Conservation (phyloP, 2,888 invertebrate species). For the Mactromeris polynyma region DNA sequence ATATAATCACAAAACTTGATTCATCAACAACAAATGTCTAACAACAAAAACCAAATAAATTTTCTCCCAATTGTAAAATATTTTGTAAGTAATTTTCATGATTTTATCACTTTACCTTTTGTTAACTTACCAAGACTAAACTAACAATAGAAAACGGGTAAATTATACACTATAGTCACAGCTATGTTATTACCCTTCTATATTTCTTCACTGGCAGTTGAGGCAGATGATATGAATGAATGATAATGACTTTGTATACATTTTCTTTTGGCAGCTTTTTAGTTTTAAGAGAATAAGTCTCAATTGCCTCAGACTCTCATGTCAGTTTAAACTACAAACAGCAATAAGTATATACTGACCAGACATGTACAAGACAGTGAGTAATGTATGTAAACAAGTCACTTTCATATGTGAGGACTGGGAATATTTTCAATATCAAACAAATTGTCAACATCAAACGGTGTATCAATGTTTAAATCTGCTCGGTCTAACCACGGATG, state of each 20-base stretch:
- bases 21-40: neutral
- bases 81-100: neutral
- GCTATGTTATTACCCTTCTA: neutral
- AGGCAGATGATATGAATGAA: neutral
- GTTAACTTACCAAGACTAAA: neutral
- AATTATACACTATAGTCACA: neutral
- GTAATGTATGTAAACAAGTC: neutral
- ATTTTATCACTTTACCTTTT: too few relatives aligned
- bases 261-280: neutral
- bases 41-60: neutral
- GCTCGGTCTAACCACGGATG: constrained; percentile 83
- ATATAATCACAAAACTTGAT: constrained; percentile 13
- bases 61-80: neutral
- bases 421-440: constrained; percentile 84
- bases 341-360: neutral
- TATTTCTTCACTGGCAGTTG: neutral
- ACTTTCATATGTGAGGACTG: constrained; percentile 73
- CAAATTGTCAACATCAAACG: constrained; percentile 85
- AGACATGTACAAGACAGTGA: neutral
- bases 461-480: constrained; percentile 80
- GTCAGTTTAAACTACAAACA: neutral
- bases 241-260: neutral
- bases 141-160: neutral
- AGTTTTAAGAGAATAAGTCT: neutral
- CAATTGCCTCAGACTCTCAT: neutral